Evolutionary conservation across 30 jellyfish, hydroid and myxozoan species (phyloP).

Genomic region (Cassiopea xamachana): DNA sequence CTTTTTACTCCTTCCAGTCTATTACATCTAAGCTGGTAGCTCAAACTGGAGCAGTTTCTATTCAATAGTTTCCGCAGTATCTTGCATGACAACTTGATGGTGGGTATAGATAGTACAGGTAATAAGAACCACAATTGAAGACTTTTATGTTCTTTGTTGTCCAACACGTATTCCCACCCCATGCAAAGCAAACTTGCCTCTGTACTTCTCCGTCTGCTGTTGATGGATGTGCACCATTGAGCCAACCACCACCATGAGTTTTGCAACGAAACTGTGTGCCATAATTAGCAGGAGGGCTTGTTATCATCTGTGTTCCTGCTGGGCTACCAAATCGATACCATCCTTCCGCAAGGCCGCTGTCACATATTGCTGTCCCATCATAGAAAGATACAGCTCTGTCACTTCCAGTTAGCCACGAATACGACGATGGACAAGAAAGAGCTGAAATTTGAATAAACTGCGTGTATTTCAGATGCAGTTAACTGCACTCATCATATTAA

Average conservation of each 20-base stretch:
- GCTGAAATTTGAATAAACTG: background rate
- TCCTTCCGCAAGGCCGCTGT: constrained; percentile 16
- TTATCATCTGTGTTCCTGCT: constrained; percentile 17
- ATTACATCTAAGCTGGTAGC: too few relatives aligned
- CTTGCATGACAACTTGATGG: background rate
- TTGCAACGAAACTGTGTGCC: constrained; percentile 25
- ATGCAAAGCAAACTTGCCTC: constrained; percentile 49
- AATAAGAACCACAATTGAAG: constrained; percentile 29
- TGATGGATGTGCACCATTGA: constrained; percentile 33
- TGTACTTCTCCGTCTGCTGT: constrained; percentile 20
- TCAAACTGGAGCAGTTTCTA: too few relatives aligned
- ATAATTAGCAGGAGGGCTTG: constrained; percentile 5
- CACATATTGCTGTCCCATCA: constrained; percentile 8
- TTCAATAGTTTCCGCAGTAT: constrained; percentile 19
- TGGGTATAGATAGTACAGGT: background rate
- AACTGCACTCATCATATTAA: too few relatives aligned
- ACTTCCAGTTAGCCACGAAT: background rate
- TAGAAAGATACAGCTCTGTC: background rate
- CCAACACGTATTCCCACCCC: background rate
- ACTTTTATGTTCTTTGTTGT: background rate
- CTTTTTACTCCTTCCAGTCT: too few relatives aligned
- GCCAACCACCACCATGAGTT: constrained; percentile 59
- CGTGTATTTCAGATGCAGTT: too few relatives aligned
- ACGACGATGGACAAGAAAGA: background rate
- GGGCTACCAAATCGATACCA: constrained; percentile 46